Evolutionary conservation across 2,888 invertebrate genomes (phyloP).

Genomic region (Dioctria rufipes): DNA sequence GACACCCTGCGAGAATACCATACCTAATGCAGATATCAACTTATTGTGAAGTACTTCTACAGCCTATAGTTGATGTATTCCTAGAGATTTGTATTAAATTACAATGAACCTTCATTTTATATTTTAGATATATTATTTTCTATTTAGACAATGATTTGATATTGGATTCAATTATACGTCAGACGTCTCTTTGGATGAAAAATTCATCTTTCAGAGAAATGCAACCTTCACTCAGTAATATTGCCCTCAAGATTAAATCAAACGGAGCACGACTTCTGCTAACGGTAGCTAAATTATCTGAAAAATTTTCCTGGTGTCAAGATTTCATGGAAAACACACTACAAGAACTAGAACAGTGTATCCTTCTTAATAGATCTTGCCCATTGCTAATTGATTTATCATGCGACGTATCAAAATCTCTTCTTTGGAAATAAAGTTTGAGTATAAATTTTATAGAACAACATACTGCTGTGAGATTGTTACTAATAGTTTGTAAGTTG

Average conservation of each 20-base stretch:
- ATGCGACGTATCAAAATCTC: conserved; percentile 74
- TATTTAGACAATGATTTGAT: conserved; percentile 67
- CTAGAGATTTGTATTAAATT: conserved; percentile 68
- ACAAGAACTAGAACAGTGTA: conserved; percentile 76
- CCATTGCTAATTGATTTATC: conserved; percentile 74
- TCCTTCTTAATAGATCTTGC: conserved; percentile 72
- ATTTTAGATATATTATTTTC: too few relatives aligned
- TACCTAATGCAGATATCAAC: conserved; percentile 84
- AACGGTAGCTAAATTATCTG: conserved; percentile 66
- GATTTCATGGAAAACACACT: conserved; percentile 75
- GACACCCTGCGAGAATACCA: conserved; percentile 72
- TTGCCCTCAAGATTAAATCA: conserved; percentile 67
- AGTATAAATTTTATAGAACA: conserved; percentile 74
- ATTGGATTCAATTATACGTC: conserved; percentile 65
- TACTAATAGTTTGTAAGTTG: too few relatives aligned
- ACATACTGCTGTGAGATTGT: conserved; percentile 76
- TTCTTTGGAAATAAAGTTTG: conserved; percentile 72
- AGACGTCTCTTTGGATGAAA: conserved; percentile 68
- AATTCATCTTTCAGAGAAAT: conserved; percentile 69
- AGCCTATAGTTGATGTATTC: conserved; percentile 85
- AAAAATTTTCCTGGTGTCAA: conserved; percentile 69
- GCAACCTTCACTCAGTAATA: conserved; percentile 69
- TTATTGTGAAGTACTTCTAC: conserved; percentile 84
- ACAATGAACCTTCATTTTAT: too few relatives aligned
- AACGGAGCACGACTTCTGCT: conserved; percentile 68